A percentile compares a stretch with the other conserved stretches of the same genome.
These are phyloP conservation scores for Exaiptasia diaphana DNA, from an alignment of 64 coral and sea anemone genomes.

Conservation along the genomic window DNA sequence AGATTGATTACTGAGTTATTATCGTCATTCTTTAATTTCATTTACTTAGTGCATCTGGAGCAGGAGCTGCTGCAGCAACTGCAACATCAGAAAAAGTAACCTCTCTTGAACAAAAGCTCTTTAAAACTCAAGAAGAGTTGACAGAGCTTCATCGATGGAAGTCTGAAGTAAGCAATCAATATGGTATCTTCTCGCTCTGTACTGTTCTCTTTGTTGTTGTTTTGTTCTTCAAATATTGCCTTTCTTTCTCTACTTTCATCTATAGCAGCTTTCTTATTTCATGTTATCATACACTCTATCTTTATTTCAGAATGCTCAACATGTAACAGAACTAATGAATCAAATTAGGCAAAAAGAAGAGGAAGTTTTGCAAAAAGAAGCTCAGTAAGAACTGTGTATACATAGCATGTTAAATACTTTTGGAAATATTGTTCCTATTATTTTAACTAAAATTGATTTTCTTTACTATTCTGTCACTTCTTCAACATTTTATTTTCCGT, in stretches of 20 bases:
- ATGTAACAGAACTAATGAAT: constrained; percentile 88
- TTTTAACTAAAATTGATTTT: too few relatives aligned
- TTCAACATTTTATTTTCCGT: too few relatives aligned
- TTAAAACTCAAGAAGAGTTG: constrained; percentile 88
- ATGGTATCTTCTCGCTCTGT: too few relatives aligned
- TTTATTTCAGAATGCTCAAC: constrained; percentile 83
- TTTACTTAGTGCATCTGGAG: constrained; percentile 21
- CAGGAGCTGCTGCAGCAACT: constrained; percentile 12
- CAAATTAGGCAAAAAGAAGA: constrained; percentile 77
- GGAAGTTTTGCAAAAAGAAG: constrained; percentile 62
- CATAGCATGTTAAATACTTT: too few relatives aligned
- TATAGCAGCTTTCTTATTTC: too few relatives aligned
- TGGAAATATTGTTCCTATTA: too few relatives aligned
- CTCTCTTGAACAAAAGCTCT: constrained; percentile 83
- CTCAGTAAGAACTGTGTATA: constrained; percentile 71
- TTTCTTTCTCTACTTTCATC: too few relatives aligned
- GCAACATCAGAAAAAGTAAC: constrained; percentile 77
- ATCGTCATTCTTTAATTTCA: not conserved
- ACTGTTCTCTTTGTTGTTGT: too few relatives aligned
- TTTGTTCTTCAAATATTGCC: too few relatives aligned
- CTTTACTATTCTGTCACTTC: too few relatives aligned
- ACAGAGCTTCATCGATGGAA: constrained; percentile 86
- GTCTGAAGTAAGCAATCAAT: constrained; percentile 61
- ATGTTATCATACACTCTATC: too few relatives aligned
- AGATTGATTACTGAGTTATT: too few relatives aligned